Conservation (phyloP, 2,113 vertebrate species). For the Bufo bufo region DNA sequence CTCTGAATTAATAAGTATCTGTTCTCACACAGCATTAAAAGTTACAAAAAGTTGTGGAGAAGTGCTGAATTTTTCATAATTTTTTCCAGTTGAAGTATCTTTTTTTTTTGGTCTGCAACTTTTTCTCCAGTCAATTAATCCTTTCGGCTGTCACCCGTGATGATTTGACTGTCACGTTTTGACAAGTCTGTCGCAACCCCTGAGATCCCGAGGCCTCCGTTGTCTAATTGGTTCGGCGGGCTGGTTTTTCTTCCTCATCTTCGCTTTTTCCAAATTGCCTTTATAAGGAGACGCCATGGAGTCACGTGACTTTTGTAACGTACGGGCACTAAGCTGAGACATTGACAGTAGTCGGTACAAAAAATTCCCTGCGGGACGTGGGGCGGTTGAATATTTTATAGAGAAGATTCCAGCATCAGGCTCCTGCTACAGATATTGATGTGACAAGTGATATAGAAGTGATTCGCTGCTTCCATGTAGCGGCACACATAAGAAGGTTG, state of each 20-base stretch:
- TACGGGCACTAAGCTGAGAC: slow-evolving; percentile 35
- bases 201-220: background rate
- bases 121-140: slow-evolving; percentile 21
- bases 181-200: slow-evolving; percentile 12
- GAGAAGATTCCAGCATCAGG: slow-evolving; percentile 41
- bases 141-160: slow-evolving; percentile 19
- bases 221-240: slow-evolving; percentile 38
- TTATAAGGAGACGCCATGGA: background rate
- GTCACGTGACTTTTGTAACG: slow-evolving; percentile 35
- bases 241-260: background rate
- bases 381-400: slow-evolving; percentile 44
- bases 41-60: background rate
- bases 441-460: slow-evolving; percentile 50
- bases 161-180: slow-evolving; percentile 31
- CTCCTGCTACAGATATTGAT: slow-evolving; percentile 45
- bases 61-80: slow-evolving; percentile 1
- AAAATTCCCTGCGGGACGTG: slow-evolving; percentile 33
- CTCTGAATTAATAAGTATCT: background rate
- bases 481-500: slow-evolving; percentile 36
- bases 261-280: background rate
- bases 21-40: background rate
- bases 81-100: background rate
- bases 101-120: background rate
- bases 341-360: slow-evolving; percentile 41
- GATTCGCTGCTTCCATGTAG: slow-evolving; percentile 27